Base-by-base conservation (phyloP, 2,797 vertebrate genomes). In the Calcarius lapponicus region DNA sequence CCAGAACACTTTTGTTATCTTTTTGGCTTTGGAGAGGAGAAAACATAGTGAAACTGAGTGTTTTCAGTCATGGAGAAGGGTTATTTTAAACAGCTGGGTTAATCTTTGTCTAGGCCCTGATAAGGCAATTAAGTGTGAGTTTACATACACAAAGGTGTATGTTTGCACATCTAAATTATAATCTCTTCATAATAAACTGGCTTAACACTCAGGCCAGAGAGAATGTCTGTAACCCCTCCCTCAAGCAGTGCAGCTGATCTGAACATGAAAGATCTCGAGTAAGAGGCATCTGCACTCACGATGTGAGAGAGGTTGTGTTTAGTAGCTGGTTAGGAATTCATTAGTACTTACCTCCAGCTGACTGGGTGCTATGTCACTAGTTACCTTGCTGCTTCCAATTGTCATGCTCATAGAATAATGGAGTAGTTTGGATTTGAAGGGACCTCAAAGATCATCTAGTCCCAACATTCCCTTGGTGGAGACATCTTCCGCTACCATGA, bases 81-180 rank as follows among this genome's bases (percentile, higher is more conserved):
- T 86, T 31, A 40, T 78, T 71, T 90, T 70, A 89, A 88, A 87
- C 64, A 61, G 17, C 34, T 86, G 62, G 47, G 79, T 97, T 94
- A 94, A 94, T 94, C 93, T 96, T 96, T 96, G 58, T 67, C 86
- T 92, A 92, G 66, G 32, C 24, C 66, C 54, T 79, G 82, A 75
- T 66, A 86, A 90, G 51, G 84, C 69, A 80, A 66, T 90, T 34
- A 32, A 17, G 36, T 83, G 76, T 83, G 57, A 62, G 66, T 88
- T 95, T 93, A 75, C 61, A 80, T 84, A 45, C 66, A 70, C 40
- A 72, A 73, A 86, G 66, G 43, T 45, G 16, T 79, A 42, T 66
- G 66, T 93, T 93, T 96, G 82, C 91, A 79, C 83, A 66, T 73
- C 58, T 75, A 32, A 91, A 45, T 79, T 78, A 29, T 86, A 1